Evolutionary conservation across 2,888 invertebrate genomes (phyloP).

Genomic region (Trichopria drosophilae): DNA sequence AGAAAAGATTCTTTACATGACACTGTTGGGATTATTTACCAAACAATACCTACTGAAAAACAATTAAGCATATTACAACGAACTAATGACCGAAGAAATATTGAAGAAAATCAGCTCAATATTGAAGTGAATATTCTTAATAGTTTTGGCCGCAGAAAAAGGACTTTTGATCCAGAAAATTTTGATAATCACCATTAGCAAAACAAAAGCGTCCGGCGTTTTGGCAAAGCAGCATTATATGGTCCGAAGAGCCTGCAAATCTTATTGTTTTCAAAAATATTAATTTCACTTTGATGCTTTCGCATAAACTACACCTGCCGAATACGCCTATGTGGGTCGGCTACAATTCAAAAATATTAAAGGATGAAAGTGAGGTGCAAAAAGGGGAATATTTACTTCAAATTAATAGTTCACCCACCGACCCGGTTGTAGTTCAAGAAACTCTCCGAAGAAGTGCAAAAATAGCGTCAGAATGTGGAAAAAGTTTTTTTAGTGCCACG

Average conservation of each 20-base stretch:
- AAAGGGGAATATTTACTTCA: constrained; percentile 40
- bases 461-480: constrained; percentile 36
- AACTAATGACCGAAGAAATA: constrained; percentile 3
- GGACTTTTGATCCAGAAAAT: constrained; percentile 29
- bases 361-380: constrained; percentile 35
- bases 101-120: neutral
- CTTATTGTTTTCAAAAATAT: constrained; percentile 38
- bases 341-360: constrained; percentile 37
- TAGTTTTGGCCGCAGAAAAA: constrained; percentile 33
- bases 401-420: constrained; percentile 43
- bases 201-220: constrained; percentile 17
- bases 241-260: constrained; percentile 1
- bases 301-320: constrained; percentile 30
- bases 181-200: constrained; percentile 26
- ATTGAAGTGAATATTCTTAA: constrained; percentile 24
- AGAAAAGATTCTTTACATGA: constrained; percentile 41
- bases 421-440: constrained; percentile 37
- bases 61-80: constrained; percentile 24
- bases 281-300: constrained; percentile 37
- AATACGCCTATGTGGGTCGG: constrained; percentile 45
- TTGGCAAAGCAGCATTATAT: constrained; percentile 7
- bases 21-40: constrained; percentile 38
- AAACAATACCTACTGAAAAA: constrained; percentile 18
- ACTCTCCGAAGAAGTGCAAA: constrained; percentile 38
- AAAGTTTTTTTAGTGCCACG: constrained; percentile 37